Percentiles rank a stretch among this genome's conserved stretches.
phyloP scores from a whole-genome alignment of 2,797 vertebrate species.

The Sebastes steindachneri region DNA sequence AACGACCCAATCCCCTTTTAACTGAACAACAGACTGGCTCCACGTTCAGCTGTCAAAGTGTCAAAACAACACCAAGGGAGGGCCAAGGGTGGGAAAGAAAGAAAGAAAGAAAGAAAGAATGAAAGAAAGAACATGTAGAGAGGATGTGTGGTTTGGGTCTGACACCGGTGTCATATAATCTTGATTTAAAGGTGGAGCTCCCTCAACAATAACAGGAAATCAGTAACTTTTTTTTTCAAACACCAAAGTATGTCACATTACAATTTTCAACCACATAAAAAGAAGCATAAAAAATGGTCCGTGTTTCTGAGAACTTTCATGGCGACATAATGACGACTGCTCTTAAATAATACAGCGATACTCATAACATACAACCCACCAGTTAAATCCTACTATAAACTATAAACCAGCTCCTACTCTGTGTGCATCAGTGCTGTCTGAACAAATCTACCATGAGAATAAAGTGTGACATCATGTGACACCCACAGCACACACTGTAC shows the following conservation, averaged over 20 bases:
- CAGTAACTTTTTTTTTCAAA: not conserved
- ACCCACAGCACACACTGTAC: not conserved
- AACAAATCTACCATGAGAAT: not conserved
- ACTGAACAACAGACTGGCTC: not conserved
- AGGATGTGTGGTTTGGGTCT: slow-evolving; percentile 34
- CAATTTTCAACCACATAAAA: not conserved
- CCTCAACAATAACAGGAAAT: slow-evolving; percentile 47
- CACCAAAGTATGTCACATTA: not conserved
- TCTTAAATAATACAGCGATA: not conserved
- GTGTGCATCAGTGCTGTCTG: not conserved
- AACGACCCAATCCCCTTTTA: not conserved
- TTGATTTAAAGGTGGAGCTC: slow-evolving; percentile 17
- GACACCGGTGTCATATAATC: not conserved
- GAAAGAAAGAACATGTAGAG: not conserved
- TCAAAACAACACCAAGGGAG: not conserved
- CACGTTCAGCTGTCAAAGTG: slow-evolving; percentile 14
- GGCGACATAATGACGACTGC: not conserved
- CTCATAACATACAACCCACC: not conserved
- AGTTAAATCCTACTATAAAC: not conserved
- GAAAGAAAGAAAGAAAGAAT: not conserved
- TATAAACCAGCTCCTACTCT: not conserved
- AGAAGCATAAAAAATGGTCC: not conserved
- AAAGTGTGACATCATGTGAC: not conserved
- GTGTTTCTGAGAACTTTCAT: not conserved
- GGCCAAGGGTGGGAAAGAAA: not conserved